Evolutionary conservation across 2,113 vertebrate species (phyloP), one percentile per base, ranked within the genome.

Genomic region (Menura novaehollandiae): DNA sequence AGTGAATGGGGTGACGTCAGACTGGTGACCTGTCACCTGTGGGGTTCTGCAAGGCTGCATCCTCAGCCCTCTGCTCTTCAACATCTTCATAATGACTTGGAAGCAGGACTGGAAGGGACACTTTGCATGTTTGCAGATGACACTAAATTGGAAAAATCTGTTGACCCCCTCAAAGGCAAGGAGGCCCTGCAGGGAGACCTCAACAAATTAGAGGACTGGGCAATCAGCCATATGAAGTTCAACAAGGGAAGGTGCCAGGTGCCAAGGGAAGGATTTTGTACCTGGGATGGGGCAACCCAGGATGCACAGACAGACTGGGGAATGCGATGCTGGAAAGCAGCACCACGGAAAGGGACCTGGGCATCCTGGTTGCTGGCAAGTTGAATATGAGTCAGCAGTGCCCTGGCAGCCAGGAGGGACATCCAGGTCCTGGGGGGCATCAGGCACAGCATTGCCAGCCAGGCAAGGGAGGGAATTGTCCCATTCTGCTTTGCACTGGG

Each of bases 401-500:
- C 43, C 58, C 75, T 64, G 58, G 43, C 75, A 88, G 68, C 43
- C 52, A 44, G 52, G 33, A 68, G 46, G 16, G 39, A 5, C 78
- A 68, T 3, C 15, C 7, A 4, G 74, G 77, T 59, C 44, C 52
- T 39, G 46, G 5, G 30, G 53, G 8, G 6, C 33, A 53, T n/a
- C 33, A 39, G 77, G 46, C 10, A 26, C 39, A 82, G 52, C 52
- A n/a, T 33, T 0, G 0, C 4, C 33, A 52, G 69, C 5, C 0
- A 0, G 46, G 8, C 10, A 0, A 75, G 28, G 33, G 16, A 46
- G 52, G 32, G 18, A 12, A 46, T 46, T 82, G 60, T 52, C 28
- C 55, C 0, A 1, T 37, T 52, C 51, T 51, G 30, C 59, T 51
- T 6, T 81, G 56, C 7, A 1, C n/a, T 71, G 28, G 28, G 33